A percentile compares a stretch with the other conserved stretches of the same genome.
Conservation (phyloP, 1,140 invertebrate species). For the Hyles euphorbiae region DNA sequence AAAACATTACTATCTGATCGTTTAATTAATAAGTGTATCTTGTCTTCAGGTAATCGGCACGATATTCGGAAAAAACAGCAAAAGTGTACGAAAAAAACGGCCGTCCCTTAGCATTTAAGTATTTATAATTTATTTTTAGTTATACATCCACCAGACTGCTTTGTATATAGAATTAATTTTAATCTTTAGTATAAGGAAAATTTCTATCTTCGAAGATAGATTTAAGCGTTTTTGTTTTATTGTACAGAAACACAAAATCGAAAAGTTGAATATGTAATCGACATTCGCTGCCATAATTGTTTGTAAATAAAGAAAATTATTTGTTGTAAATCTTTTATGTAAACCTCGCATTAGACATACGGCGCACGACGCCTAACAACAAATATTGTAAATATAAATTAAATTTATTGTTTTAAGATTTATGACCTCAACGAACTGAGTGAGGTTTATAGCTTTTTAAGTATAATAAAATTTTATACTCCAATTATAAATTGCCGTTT, state of each 20-base stretch:
- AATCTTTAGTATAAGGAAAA: conserved; percentile 6
- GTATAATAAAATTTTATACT: conserved; percentile 20
- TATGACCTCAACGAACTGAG: background rate
- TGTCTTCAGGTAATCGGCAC: conserved; percentile 80
- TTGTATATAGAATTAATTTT: conserved; percentile 21
- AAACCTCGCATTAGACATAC: conserved; percentile 45
- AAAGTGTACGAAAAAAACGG: conserved; percentile 83
- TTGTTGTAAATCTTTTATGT: conserved; percentile 9
- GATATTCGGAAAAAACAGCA: conserved; percentile 86
- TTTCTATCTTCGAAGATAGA: conserved; percentile 12
- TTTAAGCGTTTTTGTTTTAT: background rate
- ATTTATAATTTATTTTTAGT: conserved; percentile 31
- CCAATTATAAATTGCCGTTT: background rate
- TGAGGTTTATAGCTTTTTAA: conserved; percentile 13
- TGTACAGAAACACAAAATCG: no score
- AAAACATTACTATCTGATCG: background rate
- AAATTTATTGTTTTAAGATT: conserved; percentile 1
- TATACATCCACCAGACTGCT: conserved; percentile 31
- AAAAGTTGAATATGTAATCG: no score
- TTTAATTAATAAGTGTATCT: conserved; percentile 1
- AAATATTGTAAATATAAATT: conserved; percentile 40
- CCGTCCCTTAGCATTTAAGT: conserved; percentile 82
- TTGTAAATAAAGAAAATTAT: background rate
- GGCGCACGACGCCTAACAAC: conserved; percentile 13
- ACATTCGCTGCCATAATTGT: no score